These are phyloP conservation scores for Hyla sarda DNA, from an alignment of 2,113 vertebrate species.

Conservation along the genomic window DNA sequence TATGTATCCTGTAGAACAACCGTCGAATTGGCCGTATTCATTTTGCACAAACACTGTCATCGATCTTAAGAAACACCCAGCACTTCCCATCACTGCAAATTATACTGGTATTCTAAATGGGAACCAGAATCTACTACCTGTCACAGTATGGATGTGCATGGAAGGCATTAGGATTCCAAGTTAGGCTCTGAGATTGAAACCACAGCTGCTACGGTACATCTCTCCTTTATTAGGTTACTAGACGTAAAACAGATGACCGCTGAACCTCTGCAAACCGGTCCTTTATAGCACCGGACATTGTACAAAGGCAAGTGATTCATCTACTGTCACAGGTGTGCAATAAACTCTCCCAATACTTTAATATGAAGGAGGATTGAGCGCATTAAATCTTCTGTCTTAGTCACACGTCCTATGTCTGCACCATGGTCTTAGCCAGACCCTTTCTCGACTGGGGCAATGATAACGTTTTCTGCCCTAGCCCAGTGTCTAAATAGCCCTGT, in stretches of 20 bases:
- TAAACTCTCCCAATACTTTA: background rate
- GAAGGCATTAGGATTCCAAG: background rate
- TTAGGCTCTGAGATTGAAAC: background rate
- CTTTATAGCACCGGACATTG: background rate
- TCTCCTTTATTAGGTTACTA: constrained; percentile 1
- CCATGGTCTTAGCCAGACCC: background rate
- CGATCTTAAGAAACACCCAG: background rate
- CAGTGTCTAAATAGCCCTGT: background rate
- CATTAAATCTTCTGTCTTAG: background rate
- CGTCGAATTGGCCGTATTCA: background rate
- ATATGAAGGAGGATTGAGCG: background rate
- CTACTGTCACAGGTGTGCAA: background rate
- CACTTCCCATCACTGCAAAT: constrained; percentile 2
- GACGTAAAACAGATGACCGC: background rate
- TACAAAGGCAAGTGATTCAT: background rate
- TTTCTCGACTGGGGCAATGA: background rate
- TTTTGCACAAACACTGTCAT: background rate
- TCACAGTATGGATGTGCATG: background rate
- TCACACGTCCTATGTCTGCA: background rate
- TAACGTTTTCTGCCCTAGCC: background rate
- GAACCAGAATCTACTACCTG: background rate
- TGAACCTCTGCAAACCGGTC: background rate
- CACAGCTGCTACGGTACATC: background rate
- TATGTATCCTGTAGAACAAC: background rate
- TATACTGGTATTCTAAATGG: background rate